Conservation (phyloP, 2,113 vertebrate genomes). For the Gasterosteus aculeatus region DNA sequence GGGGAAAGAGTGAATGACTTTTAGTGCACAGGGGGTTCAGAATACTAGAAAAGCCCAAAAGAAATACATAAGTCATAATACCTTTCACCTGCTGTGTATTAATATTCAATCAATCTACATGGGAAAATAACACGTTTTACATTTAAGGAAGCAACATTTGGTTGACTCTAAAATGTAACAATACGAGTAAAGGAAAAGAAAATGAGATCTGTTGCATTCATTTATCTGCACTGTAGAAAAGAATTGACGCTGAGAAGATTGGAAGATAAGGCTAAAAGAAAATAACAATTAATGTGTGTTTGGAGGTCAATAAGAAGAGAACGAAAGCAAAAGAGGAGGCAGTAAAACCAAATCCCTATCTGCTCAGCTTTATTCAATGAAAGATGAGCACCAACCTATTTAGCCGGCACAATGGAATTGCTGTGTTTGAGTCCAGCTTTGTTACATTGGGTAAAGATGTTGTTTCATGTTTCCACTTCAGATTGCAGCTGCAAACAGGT, state of each 20-base stretch:
- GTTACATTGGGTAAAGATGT: neutral
- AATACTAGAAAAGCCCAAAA: too few relatives aligned
- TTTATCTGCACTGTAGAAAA: neutral
- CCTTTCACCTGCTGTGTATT: neutral
- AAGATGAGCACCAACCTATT: slow-evolving; percentile 8
- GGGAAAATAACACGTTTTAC: neutral
- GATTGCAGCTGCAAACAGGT: slow-evolving; percentile 13
- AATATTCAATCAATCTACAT: neutral
- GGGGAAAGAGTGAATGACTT: too few relatives aligned
- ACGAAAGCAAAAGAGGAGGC: neutral
- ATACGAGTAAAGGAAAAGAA: neutral
- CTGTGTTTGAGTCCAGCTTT: neutral
- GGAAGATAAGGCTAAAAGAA: neutral
- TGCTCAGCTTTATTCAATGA: neutral
- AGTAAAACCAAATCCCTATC: neutral
- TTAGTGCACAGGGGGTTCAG: too few relatives aligned
- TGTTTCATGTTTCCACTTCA: slow-evolving; percentile 31
- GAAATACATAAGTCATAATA: too few relatives aligned
- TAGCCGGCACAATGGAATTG: slow-evolving; percentile 14
- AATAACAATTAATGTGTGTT: neutral
- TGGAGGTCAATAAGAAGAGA: neutral
- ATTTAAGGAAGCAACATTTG: neutral
- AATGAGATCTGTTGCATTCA: neutral
- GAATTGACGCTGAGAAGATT: neutral
- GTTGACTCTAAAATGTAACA: neutral